These are phyloP conservation scores for Hydrotaea diabolus DNA, from an alignment of 2,888 invertebrate genomes.

Conservation along the genomic window DNA sequence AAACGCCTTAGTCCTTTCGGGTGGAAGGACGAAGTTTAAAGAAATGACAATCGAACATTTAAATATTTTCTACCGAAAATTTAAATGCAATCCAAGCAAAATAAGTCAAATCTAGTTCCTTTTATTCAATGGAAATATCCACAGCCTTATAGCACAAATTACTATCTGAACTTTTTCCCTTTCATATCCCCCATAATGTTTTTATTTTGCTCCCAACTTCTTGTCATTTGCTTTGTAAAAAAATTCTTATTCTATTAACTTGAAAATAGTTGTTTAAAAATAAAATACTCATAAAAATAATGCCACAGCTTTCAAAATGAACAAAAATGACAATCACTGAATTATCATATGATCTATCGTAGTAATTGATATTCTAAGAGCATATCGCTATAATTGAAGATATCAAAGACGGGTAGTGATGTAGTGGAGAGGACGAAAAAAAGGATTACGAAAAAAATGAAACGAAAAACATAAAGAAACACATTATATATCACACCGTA, in stretches of 20 bases:
- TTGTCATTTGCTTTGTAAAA: slow-evolving; percentile 20
- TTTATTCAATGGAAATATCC: too few relatives aligned
- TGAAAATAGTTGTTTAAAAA: background rate
- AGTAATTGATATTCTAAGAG: background rate
- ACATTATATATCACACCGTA: slow-evolving; percentile 66
- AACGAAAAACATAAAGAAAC: slow-evolving; percentile 48
- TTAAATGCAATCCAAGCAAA: too few relatives aligned
- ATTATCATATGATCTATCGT: background rate
- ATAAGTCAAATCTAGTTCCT: too few relatives aligned
- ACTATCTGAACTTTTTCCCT: slow-evolving; percentile 55
- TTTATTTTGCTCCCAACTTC: slow-evolving; percentile 15
- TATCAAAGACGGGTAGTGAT: background rate
- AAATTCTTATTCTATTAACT: background rate
- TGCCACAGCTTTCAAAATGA: background rate
- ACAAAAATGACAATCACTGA: slow-evolving; percentile 6
- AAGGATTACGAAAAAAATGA: slow-evolving; percentile 17
- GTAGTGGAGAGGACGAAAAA: too few relatives aligned
- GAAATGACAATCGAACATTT: too few relatives aligned
- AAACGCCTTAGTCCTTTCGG: too few relatives aligned
- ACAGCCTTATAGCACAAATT: background rate
- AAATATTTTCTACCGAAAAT: too few relatives aligned
- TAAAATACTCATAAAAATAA: slow-evolving; percentile 1
- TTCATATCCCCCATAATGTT: slow-evolving; percentile 10
- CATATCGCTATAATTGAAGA: background rate
- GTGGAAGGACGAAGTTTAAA: too few relatives aligned